Evolutionary conservation across 2,113 vertebrate species (phyloP).

Genomic region (Psittacula cyanocephala): DNA sequence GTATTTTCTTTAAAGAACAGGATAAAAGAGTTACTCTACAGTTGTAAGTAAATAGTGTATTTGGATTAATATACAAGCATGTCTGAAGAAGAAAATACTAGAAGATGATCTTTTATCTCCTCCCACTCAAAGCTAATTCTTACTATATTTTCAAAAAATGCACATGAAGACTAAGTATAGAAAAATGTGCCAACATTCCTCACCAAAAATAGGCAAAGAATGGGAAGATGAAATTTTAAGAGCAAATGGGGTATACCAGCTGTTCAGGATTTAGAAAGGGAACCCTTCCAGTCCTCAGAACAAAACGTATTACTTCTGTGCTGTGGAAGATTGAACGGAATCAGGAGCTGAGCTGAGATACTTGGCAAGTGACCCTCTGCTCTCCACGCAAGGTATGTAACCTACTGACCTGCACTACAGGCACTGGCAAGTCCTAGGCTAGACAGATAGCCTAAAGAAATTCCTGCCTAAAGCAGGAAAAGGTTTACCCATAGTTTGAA

Average conservation of each 20-base stretch:
- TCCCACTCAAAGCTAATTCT: conserved; percentile 15
- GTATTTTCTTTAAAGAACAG: not conserved
- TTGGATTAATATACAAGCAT: not conserved
- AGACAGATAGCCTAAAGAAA: conserved; percentile 23
- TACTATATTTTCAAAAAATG: conserved; percentile 56
- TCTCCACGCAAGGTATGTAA: conserved; percentile 42
- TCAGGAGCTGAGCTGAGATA: not conserved
- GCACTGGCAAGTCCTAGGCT: conserved; percentile 3
- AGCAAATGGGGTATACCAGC: conserved; percentile 54
- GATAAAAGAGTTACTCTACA: not conserved
- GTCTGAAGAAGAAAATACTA: not conserved
- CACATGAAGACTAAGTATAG: conserved; percentile 51
- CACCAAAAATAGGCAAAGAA: conserved; percentile 69
- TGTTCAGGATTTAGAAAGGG: conserved; percentile 54
- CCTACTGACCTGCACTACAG: conserved; percentile 42
- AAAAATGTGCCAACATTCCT: conserved; percentile 62
- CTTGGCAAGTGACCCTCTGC: not conserved
- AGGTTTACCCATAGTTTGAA: not conserved
- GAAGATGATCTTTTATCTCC: not conserved
- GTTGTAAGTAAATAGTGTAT: not conserved
- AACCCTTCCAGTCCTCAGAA: conserved; percentile 32
- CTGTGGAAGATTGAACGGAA: not conserved
- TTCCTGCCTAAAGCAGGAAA: not conserved
- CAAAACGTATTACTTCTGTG: not conserved
- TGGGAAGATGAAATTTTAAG: conserved; percentile 63